Evolutionary conservation across 2,113 vertebrate genomes (phyloP), one percentile per base, ranked within the genome.

Genomic region (Nibea coibor): DNA sequence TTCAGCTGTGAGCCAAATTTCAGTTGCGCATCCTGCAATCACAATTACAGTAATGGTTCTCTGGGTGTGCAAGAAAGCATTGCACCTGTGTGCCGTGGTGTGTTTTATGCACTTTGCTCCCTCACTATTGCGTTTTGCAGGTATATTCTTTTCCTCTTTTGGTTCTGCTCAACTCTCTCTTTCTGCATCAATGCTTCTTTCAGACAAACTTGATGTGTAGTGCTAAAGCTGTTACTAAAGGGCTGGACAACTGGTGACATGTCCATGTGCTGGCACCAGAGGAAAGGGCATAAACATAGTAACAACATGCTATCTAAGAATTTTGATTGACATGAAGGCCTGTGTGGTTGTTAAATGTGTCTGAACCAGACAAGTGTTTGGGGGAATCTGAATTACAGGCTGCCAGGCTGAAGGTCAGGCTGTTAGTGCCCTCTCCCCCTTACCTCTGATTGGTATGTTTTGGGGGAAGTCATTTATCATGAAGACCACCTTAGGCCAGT

Each of bases 161-260:
- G 42, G 11, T 24, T 62, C 11, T 24, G 42, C 67, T 43, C 14
- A 22, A 64, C 7, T 57, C 7, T 56, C 1, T 47, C 67, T 61
- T 31, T 51, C 28, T 11, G 16, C 15, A 65, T 43, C 1, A 3
- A 16, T 39, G 5, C n/a, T 7, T 72, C 39, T 61, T 66, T 17
- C 20, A 26, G 10, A n/a, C 61, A 65, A 59, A 68, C 82, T 87
- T 71, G 88, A 84, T 56, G 77, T 66, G 87, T 93, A 93, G 87
- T 91, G 89, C 85, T 91, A 86, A 96, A 93, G 94, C 8, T 39
- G 35, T 59, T 10, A 35, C 28, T 59, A 31, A 61, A 81, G 35
- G 35, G 35, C 7, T 39, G 7, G 35, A 39, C 35, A 39, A 39
- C 35, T 35, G 35, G 35, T 39, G 35, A 39, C 93, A 89, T 93